Evolutionary conservation across 2,113 vertebrate genomes (phyloP), one percentile per base, ranked within the genome.

Genomic region (Plestiodon gilberti): DNA sequence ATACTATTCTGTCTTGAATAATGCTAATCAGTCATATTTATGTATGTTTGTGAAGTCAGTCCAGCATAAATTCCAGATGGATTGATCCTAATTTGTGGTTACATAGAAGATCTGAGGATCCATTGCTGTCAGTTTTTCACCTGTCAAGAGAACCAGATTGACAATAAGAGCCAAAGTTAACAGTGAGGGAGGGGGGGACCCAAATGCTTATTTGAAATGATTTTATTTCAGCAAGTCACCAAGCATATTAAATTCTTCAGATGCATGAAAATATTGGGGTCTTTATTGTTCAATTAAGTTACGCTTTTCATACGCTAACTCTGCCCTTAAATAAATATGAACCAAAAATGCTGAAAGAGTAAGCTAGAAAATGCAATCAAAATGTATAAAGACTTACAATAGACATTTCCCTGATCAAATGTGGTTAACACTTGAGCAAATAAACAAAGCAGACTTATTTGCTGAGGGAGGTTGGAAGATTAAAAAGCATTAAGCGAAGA

Each of bases 221-320:
- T 90, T 94, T 94, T 81, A 83, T 92, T 89, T 88, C 57, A 83
- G 78, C 67, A 88, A 90, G 57, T 86, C 87, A 84, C 77, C 71
- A 59, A 86, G 59, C 64, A 30, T 87, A 91, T 93, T 93, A 90
- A 64, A 88, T 90, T 90, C 94, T 89, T 90, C 75, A 90, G 86
- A 88, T 91, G 81, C 78, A 33, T 61, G 83, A 93, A 95, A 94
- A 91, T 90, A 90, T 84, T 90, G 89, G 78, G 64, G 52, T 65
- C 88, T 90, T 91, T 91, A 84, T 91, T 90, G 87, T 90, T 93
- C 85, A 83, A 70, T 89, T 92, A 94, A 93, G 93, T 95, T 89
- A 89, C 48, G 15, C 17, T 89, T 91, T 90, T 91, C 93, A 82
- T 76, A 75, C 87, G 78, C 80, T 87, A 88, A 67, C 18, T 90